Evolutionary conservation across 2,797 vertebrate species (phyloP), one percentile per base, ranked within the genome.

Genomic region (Pyrocephalus nanus): DNA sequence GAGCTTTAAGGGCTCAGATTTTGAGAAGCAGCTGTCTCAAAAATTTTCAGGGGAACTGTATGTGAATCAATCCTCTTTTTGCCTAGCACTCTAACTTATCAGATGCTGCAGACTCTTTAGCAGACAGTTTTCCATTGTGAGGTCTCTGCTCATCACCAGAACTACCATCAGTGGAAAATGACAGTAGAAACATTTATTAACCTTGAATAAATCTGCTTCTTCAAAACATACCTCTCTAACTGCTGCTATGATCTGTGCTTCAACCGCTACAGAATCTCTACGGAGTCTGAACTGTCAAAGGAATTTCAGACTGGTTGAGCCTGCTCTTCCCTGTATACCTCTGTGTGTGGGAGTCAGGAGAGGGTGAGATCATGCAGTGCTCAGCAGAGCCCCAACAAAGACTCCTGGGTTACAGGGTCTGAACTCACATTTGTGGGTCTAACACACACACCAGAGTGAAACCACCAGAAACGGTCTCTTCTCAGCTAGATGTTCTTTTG

Each of bases 231-330:
- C 43, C 48, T 76, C 51, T 84, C n/a, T 61, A 62, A n/a, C 48
- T 83, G 72, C 93, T 95, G 65, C 73, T 93, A 53, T 53, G 60
- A 90, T 58, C 76, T 1, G 1, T 79, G 30, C 67, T 65, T 89
- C 22, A 42, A 43, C 42, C 91, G 61, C 91, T 87, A 2, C 77
- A 70, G 80, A 76, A 23, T 89, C 81, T 94, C 36, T 86, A 58
- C 91, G 86, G 64, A 89, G 51, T 64, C 77, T 94, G 77, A 94
- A 85, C 64, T 93, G 96, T 78, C 88, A 94, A 45, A 94, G 80
- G 93, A 89, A 94, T 96, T 95, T 76, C 76, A 93, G 94, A 95
- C 92, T 96, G 93, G 93, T 96, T 96, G 88, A 95, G 74, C 94
- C 84, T 95, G 96, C 94, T 96, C 74, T 94, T 93, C 86, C 43